Conservation (phyloP, 2,797 vertebrate genomes). For the Cryptoblepharus egeriae region DNA sequence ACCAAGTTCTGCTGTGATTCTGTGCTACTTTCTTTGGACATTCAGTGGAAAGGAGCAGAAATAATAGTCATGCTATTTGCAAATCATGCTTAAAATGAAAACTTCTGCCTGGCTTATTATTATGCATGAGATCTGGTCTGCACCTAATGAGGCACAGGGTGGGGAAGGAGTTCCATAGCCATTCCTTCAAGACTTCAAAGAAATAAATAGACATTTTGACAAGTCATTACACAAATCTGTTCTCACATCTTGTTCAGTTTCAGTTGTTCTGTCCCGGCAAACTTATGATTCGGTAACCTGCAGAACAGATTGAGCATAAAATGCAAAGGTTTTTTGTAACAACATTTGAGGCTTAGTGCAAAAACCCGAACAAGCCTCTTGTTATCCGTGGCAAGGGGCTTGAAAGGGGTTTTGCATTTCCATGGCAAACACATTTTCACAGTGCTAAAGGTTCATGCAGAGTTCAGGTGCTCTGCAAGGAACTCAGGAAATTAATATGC, state of each 20-base stretch:
- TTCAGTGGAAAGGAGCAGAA: not conserved
- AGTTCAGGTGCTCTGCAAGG: not conserved
- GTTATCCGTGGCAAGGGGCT: constrained; percentile 22
- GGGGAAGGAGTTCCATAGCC: not conserved
- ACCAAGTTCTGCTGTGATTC: not conserved
- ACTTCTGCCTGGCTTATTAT: constrained; percentile 10
- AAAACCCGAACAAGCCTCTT: constrained; percentile 23
- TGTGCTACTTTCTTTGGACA: not conserved
- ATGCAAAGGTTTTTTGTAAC: accelerated
- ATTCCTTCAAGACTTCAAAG: constrained; percentile 24
- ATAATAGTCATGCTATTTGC: constrained; percentile 19
- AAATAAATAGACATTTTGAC: constrained; percentile 20
- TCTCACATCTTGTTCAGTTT: constrained; percentile 18
- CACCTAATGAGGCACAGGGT: constrained; percentile 26
- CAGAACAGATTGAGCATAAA: not conserved
- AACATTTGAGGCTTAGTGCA: constrained; percentile 13
- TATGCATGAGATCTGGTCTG: constrained; percentile 25
- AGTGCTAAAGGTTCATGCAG: not conserved
- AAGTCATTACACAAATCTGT: constrained; percentile 23
- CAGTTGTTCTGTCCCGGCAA: not conserved
- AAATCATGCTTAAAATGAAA: constrained; percentile 42
- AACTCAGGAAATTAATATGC: constrained; percentile 10
- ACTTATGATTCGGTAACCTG: not conserved
- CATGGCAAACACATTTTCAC: constrained; percentile 12
- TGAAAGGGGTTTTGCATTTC: constrained; percentile 13